Conservation (phyloP, 2,888 invertebrate species). For the Lycocerus yunnanus region DNA sequence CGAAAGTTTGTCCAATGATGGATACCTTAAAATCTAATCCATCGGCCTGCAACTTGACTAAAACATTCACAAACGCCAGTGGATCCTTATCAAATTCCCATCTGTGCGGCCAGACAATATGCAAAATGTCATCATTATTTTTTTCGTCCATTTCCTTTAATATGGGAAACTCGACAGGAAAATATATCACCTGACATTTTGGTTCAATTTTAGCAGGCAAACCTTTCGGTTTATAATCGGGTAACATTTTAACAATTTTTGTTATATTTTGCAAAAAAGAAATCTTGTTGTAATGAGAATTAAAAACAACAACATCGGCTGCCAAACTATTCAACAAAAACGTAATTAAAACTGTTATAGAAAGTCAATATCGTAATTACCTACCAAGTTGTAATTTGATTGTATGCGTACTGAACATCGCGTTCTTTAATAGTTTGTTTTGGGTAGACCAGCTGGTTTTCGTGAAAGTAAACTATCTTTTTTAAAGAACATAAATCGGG, state of each 20-base stretch:
- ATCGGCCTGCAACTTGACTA: slow-evolving; percentile 58
- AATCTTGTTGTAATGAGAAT: slow-evolving; percentile 70
- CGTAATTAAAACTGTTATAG: background rate
- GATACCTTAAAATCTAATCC: slow-evolving; percentile 63
- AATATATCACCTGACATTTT: slow-evolving; percentile 66
- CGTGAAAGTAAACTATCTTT: slow-evolving; percentile 78
- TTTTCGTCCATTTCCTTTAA: background rate
- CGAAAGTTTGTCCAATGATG: slow-evolving; percentile 67
- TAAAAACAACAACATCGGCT: slow-evolving; percentile 71
- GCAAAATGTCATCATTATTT: slow-evolving; percentile 49
- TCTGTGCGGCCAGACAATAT: slow-evolving; percentile 76
- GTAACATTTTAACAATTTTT: slow-evolving; percentile 66
- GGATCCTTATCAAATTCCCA: slow-evolving; percentile 83
- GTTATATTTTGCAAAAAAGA: slow-evolving; percentile 67
- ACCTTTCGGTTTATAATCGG: slow-evolving; percentile 65
- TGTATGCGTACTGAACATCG: slow-evolving; percentile 77
- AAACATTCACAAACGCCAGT: slow-evolving; percentile 63
- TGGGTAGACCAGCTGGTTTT: slow-evolving; percentile 77
- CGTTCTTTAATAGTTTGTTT: slow-evolving; percentile 66
- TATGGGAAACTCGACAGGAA: slow-evolving; percentile 60
- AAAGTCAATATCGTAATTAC: slow-evolving; percentile 13
- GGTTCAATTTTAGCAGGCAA: slow-evolving; percentile 60
- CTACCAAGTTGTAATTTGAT: slow-evolving; percentile 73
- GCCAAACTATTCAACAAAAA: slow-evolving; percentile 58
- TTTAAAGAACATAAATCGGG: slow-evolving; percentile 63